phyloP scores from a whole-genome alignment of 2,113 vertebrate species.

The Gavia stellata region DNA sequence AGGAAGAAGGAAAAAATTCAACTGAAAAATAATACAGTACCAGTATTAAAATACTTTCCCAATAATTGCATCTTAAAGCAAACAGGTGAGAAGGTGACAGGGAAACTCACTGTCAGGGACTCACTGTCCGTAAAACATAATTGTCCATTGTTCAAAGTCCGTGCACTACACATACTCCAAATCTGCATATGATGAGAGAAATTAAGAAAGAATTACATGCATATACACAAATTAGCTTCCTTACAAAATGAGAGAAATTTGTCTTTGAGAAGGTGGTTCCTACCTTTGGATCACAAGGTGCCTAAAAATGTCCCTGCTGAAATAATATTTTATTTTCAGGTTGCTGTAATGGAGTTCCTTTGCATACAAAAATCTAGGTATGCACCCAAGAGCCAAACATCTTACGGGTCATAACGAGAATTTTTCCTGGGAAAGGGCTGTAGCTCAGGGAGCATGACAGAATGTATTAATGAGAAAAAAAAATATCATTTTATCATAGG shows the following conservation, averaged over 20 bases:
- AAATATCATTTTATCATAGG: neutral
- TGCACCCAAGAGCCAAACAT: neutral
- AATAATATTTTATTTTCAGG: neutral
- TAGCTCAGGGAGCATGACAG: neutral
- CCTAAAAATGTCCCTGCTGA: neutral
- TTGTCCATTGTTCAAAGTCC: neutral
- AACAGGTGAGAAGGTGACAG: neutral
- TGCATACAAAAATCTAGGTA: neutral
- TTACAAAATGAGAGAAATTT: neutral
- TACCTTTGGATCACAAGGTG: neutral
- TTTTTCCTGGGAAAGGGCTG: neutral
- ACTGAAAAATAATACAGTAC: neutral
- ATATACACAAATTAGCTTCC: neutral
- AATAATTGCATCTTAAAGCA: neutral
- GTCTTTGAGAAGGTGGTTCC: neutral
- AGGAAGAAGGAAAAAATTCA: neutral
- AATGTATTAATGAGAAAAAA: neutral
- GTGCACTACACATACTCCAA: neutral
- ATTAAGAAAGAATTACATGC: neutral
- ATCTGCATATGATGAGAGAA: neutral
- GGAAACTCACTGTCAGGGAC: neutral
- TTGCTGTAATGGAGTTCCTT: neutral
- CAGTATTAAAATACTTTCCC: neutral
- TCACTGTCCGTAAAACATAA: neutral
- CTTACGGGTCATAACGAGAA: neutral